phyloP scores from a whole-genome alignment of 92 coral and sea anemone genomes.

The Actinostola sp. region DNA sequence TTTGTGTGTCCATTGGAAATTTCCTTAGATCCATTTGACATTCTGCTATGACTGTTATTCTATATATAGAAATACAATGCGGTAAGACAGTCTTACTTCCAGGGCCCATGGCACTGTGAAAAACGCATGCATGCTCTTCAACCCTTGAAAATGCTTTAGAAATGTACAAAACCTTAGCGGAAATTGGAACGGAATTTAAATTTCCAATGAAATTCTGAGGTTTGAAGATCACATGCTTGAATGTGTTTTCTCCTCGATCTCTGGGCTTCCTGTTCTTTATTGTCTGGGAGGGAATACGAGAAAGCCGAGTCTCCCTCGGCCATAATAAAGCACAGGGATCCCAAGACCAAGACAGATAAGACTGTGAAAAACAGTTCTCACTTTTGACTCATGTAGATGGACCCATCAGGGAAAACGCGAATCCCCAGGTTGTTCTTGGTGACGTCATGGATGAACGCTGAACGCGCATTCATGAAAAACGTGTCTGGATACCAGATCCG shows the following conservation, averaged over 20 bases:
- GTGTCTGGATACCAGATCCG: slow-evolving; percentile 78
- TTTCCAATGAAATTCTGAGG: no score
- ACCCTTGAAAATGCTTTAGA: no score
- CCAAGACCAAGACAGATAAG: background rate
- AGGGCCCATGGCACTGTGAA: no score
- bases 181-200: no score
- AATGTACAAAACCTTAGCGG: no score
- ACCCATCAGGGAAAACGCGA: slow-evolving; percentile 56
- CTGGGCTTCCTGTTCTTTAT: no score
- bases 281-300: no score
- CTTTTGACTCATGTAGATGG: slow-evolving; percentile 52
- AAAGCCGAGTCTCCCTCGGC: no score
- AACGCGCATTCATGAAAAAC: slow-evolving; percentile 72
- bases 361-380: background rate
- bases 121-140: no score
- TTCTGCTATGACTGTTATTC: slow-evolving; percentile 48
- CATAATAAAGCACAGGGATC: background rate
- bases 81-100: background rate
- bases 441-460: slow-evolving; percentile 55
- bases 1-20: slow-evolving; percentile 76
- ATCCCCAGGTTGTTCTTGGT: slow-evolving; percentile 59
- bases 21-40: slow-evolving; percentile 76
- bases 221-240: no score
- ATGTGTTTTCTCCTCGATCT: no score
- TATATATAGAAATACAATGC: background rate